Conservation (phyloP, 2,113 vertebrate species). For the human region DNA sequence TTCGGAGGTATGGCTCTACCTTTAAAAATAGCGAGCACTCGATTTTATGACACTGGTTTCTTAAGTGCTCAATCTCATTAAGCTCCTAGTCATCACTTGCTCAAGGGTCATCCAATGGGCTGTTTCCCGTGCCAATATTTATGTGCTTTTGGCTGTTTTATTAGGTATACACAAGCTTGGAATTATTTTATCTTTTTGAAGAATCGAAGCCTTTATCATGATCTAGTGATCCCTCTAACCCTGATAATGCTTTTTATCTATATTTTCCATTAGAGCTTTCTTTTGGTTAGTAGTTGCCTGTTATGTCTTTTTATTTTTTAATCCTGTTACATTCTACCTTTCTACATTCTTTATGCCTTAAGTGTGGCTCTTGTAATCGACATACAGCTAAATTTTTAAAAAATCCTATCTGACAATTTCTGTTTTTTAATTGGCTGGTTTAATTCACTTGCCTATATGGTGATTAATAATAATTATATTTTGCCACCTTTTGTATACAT, state of each 20-base stretch:
- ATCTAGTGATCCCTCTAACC: slow-evolving; percentile 21
- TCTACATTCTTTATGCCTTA: neutral
- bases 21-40: slow-evolving; percentile 20
- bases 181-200: slow-evolving; percentile 43
- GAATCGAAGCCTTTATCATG: slow-evolving; percentile 2
- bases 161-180: slow-evolving; percentile 29
- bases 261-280: slow-evolving; percentile 13
- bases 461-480: neutral
- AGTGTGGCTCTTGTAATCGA: neutral
- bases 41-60: slow-evolving; percentile 34
- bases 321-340: neutral
- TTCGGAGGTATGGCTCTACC: slow-evolving; percentile 34
- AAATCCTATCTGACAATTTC: neutral
- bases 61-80: slow-evolving; percentile 62
- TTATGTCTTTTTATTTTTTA: neutral
- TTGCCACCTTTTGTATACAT: neutral
- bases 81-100: slow-evolving; percentile 45
- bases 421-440: slow-evolving; percentile 18
- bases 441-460: neutral
- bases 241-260: neutral
- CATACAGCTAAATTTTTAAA: neutral
- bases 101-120: neutral
- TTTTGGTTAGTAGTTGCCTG: slow-evolving; percentile 42
- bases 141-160: slow-evolving; percentile 49
- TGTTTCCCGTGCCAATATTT: slow-evolving; percentile 14